Percentiles rank a stretch among this genome's conserved stretches.
phyloP scores from a whole-genome alignment of 2,797 vertebrate genomes.

The Rousettus madagascariensis region DNA sequence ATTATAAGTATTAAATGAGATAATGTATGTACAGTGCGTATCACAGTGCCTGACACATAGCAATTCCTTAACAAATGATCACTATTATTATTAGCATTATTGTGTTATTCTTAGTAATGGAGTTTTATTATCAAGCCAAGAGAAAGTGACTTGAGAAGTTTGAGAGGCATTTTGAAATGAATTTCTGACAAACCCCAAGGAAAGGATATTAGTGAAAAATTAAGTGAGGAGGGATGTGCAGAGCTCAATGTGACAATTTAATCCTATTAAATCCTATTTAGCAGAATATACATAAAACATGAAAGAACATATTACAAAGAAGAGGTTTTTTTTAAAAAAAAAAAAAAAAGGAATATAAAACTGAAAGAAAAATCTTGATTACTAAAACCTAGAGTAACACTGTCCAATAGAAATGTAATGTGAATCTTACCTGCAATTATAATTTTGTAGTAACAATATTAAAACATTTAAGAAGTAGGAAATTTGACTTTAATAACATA shows the following conservation, averaged over 20 bases:
- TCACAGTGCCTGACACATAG: background rate
- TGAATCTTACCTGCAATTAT: background rate
- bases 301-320: background rate
- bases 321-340: background rate
- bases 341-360: background rate
- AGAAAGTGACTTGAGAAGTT: background rate
- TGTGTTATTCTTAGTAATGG: background rate
- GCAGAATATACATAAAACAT: background rate
- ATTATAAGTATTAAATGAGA: background rate
- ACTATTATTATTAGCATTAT: background rate
- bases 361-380: background rate
- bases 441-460: background rate
- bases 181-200: background rate
- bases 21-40: background rate
- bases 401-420: background rate
- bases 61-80: background rate
- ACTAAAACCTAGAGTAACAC: background rate
- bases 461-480: constrained; percentile 16
- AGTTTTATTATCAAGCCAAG: background rate
- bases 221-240: background rate
- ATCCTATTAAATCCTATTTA: background rate
- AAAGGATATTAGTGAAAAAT: background rate
- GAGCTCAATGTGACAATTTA: background rate
- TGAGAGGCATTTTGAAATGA: background rate
- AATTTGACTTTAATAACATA: background rate